Evolutionary conservation across 2,113 vertebrate species (phyloP).

Genomic region (Nannospalax galili): DNA sequence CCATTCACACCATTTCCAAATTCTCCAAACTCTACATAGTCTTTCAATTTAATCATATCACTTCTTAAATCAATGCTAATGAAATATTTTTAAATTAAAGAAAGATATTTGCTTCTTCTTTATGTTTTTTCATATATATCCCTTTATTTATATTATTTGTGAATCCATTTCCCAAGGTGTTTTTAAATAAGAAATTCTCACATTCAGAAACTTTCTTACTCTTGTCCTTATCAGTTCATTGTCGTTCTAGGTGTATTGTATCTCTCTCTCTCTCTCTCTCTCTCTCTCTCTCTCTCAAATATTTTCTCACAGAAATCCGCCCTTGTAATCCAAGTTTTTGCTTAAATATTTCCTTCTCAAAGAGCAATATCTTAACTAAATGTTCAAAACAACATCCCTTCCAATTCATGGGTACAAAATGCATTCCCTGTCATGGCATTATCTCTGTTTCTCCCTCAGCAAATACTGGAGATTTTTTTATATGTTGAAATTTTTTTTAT

Average conservation of each 20-base stretch:
- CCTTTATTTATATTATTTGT: background rate
- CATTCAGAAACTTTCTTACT: background rate
- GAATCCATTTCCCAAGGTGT: background rate
- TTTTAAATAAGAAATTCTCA: background rate
- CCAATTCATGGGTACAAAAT: background rate
- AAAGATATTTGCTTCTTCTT: background rate
- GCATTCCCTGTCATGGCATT: background rate
- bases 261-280: background rate
- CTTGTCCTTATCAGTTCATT: background rate
- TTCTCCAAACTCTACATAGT: too few relatives aligned
- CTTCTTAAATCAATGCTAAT: too few relatives aligned
- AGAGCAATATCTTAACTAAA: background rate
- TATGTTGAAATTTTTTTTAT: background rate
- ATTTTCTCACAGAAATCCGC: background rate
- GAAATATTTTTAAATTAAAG: too few relatives aligned
- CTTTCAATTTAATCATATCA: too few relatives aligned
- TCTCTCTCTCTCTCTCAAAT: background rate
- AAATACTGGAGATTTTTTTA: background rate
- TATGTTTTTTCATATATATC: background rate
- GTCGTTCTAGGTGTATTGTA: background rate
- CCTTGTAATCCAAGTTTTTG: background rate
- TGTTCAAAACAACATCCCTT: background rate
- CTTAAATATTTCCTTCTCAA: background rate
- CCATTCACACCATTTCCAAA: too few relatives aligned
- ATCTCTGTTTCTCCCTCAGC: background rate